Evolutionary conservation across 35 echinoderm and acorn worm genomes (phyloP), one percentile per base, ranked within the genome.

Genomic region (Lytechinus pictus): DNA sequence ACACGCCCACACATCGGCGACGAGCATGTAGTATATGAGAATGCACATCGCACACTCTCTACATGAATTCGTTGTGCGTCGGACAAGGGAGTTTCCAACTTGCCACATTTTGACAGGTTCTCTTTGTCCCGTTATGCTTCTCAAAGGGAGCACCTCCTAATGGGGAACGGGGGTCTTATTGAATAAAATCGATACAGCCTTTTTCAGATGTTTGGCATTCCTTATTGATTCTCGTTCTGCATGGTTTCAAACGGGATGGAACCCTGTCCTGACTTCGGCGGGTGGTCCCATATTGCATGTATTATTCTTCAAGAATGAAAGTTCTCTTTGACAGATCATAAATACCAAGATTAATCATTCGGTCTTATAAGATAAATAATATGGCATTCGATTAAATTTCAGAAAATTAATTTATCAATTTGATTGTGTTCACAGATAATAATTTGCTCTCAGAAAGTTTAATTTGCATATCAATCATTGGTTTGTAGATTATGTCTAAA

Each of bases 131-230:
- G 16, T 79, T 24, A 8, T 24, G 21, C n/a, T 24, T 79, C 21
- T 79, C 33, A 58, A 71, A 79, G 66, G n/a, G 66, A 24, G 66
- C 19, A 4, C 19, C 16, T 79, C 66, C 66, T 79, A 79, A 79
- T 79, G 66, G 66, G 66, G 16, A 44, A 79, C 4, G 66, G 66
- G 66, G 21, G 66, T 79, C 19, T 79, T 79, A 79, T 79, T 79
- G 66, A 79, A 79, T 79, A 79, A 79, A 79, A 79, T 79, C 66
- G 66, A 79, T 79, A 24, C 28, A 88, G 3, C 88, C 28, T 54
- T 54, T 52, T 90, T 90, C 52, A 90, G 52, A 90, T 90, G 88
- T 44, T 90, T 90, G 88, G 88, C 88, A 90, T 90, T 90, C 88
- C 88, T 54, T 54, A 90, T 90, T 54, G 88, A 90, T 90, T 90